phyloP scores from a whole-genome alignment of 2,797 vertebrate species.

The Tokudaia tokunoshimensis region DNA sequence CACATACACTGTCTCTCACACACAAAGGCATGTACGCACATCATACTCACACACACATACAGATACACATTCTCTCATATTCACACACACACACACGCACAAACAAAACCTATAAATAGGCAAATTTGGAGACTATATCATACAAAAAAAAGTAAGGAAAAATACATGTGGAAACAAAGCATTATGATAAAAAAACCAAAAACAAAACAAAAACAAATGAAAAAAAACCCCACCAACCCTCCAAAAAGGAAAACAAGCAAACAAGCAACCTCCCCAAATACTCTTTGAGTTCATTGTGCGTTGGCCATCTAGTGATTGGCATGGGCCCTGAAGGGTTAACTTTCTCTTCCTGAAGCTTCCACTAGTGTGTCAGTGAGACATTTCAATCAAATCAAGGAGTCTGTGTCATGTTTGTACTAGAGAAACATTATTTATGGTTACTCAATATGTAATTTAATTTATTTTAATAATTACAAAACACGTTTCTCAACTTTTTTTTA shows the following conservation, averaged over 20 bases:
- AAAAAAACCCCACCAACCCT: neutral
- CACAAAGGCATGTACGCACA: neutral
- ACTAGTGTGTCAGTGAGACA: neutral
- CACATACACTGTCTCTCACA: neutral
- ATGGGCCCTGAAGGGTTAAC: neutral
- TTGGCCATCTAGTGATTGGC: neutral
- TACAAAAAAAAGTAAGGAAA: neutral
- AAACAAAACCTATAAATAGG: neutral
- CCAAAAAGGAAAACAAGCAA: neutral
- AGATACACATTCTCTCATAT: neutral
- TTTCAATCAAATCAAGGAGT: neutral
- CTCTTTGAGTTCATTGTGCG: neutral
- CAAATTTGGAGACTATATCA: neutral
- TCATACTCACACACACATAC: neutral
- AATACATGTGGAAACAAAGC: neutral
- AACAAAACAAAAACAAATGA: neutral
- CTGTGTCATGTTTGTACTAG: neutral
- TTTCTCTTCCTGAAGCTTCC: neutral
- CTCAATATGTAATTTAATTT: constrained; percentile 4
- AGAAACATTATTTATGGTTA: neutral
- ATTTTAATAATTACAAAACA: constrained; percentile 44
- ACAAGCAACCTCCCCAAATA: neutral
- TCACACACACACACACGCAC: neutral
- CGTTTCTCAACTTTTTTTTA: neutral
- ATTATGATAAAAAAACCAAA: neutral